A percentile compares a stretch with the other conserved stretches of the same genome.
Evolutionary conservation across 2,113 vertebrate genomes (phyloP).

Genomic region (Crotalus tigris): DNA sequence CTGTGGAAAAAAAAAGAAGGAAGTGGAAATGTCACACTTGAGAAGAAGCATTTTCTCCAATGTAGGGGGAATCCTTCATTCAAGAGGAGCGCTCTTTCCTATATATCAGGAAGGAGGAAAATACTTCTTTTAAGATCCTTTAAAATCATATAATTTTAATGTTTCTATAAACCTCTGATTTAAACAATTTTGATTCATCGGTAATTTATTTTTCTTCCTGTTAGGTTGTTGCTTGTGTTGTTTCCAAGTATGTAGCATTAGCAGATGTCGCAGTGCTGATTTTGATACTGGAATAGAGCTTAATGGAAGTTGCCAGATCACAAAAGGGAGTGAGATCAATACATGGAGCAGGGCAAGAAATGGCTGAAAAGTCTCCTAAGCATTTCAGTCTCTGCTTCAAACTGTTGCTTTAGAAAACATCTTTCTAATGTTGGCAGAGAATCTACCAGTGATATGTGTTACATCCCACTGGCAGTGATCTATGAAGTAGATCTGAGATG

Average conservation of each 20-base stretch:
- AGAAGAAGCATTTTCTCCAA: neutral
- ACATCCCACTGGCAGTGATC: neutral
- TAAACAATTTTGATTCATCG: neutral
- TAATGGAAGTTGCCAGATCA: neutral
- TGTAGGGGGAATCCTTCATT: neutral
- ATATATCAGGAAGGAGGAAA: neutral
- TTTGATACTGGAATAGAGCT: neutral
- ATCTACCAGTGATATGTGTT: neutral
- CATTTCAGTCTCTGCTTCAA: neutral
- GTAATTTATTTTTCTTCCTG: neutral
- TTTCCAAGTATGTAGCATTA: neutral
- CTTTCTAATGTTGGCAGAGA: neutral
- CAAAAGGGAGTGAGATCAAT: neutral
- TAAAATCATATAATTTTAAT: neutral
- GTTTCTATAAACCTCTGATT: neutral
- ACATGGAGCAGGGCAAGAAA: neutral
- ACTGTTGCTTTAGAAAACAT: neutral
- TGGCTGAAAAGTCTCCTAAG: neutral
- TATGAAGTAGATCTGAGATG: neutral
- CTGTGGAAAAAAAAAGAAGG: neutral
- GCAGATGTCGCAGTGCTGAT: neutral
- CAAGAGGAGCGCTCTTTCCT: neutral
- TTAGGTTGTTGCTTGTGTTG: neutral
- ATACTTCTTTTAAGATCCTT: neutral
- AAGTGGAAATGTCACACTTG: neutral